Conservation (phyloP, 2,113 vertebrate genomes). For the human region DNA sequence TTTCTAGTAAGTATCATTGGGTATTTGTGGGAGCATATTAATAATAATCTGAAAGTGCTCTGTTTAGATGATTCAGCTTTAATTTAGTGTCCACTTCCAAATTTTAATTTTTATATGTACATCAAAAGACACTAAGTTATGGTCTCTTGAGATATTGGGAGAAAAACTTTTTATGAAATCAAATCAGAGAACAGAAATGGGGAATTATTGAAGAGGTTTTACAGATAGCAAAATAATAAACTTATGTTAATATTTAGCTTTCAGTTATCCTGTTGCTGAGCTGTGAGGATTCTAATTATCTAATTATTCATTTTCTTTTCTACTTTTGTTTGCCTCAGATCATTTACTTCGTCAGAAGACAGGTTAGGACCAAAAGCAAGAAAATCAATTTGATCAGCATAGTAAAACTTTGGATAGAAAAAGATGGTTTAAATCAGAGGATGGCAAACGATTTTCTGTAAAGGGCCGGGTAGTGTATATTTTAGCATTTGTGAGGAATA, state of each 20-base stretch:
- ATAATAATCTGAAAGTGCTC: neutral
- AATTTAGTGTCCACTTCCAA: neutral
- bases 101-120: neutral
- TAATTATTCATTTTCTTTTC: neutral
- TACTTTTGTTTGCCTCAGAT: neutral
- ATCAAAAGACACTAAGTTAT: neutral
- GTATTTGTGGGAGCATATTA: neutral
- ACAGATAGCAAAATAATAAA: neutral
- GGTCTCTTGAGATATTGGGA: neutral
- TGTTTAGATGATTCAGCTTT: conserved; percentile 15
- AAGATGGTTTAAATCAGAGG: neutral
- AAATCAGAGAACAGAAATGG: neutral
- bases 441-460: neutral
- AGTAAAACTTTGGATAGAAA: neutral
- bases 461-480: neutral
- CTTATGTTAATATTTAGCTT: neutral
- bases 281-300: neutral
- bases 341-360: neutral
- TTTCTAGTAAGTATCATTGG: conserved; percentile 18
- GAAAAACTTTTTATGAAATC: neutral
- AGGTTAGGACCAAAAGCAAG: neutral
- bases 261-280: neutral
- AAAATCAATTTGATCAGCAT: neutral
- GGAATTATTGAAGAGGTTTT: neutral
- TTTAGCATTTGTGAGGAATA: neutral